Evolutionary conservation across 2,797 vertebrate genomes (phyloP).

Genomic region (Tympanoctomys barrerae): DNA sequence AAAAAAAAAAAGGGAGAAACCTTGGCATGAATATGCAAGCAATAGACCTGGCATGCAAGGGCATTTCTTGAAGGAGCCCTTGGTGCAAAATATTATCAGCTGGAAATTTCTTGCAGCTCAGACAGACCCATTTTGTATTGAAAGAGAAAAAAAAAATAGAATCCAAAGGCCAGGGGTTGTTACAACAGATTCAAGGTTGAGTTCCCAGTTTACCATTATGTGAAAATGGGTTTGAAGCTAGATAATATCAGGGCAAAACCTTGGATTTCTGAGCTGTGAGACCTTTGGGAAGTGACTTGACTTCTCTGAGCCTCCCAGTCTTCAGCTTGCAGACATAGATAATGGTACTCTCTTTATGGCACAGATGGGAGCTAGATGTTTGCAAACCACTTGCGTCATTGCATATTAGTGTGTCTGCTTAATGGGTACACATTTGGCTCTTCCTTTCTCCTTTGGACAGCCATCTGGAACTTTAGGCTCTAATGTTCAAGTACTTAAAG

Average conservation of each 20-base stretch:
- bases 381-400: neutral
- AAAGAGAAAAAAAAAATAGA: conserved; percentile 13
- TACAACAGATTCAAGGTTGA: neutral
- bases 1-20: neutral
- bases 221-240: neutral
- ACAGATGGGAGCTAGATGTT: neutral
- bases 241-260: neutral
- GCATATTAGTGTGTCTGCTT: neutral
- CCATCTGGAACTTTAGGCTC: neutral
- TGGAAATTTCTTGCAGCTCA: neutral
- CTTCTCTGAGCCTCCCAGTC: neutral
- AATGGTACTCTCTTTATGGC: neutral
- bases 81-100: neutral
- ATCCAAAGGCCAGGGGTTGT: neutral
- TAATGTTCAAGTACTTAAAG: neutral
- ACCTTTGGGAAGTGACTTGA: neutral
- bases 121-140: neutral
- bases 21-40: neutral
- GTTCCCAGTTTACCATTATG: neutral
- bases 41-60: neutral
- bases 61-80: neutral
- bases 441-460: neutral
- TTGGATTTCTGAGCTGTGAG: neutral
- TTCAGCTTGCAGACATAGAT: neutral
- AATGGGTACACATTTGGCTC: neutral